phyloP scores from a whole-genome alignment of 2,797 vertebrate genomes.

The Hypotaenidia okinawae region DNA sequence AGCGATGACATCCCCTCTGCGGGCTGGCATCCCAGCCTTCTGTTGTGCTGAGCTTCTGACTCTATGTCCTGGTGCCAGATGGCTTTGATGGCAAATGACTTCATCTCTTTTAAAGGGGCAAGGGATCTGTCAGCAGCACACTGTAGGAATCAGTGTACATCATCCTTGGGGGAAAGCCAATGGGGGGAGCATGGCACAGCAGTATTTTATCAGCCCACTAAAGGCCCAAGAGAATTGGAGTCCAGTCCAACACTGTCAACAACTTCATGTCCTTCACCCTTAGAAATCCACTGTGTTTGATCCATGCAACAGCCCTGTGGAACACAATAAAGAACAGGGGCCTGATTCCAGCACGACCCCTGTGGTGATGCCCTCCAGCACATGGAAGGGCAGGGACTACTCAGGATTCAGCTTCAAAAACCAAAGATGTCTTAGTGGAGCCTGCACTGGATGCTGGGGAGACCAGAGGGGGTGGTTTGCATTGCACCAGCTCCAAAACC shows the following conservation, averaged over 20 bases:
- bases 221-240: background rate
- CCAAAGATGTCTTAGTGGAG: background rate
- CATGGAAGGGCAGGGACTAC: background rate
- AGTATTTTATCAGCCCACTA: background rate
- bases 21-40: conserved; percentile 77
- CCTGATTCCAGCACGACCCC: background rate
- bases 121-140: conserved; percentile 27
- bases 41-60: conserved; percentile 69
- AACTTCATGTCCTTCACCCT: background rate
- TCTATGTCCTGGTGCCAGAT: conserved; percentile 67
- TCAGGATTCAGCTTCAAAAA: fast-evolving
- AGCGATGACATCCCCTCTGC: conserved; percentile 66
- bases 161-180: conserved; percentile 5
- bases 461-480: background rate
- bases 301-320: background rate
- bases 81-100: conserved; percentile 69
- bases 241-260: background rate
- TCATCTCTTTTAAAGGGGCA: conserved; percentile 78
- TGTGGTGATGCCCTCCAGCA: background rate
- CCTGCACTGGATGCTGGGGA: background rate
- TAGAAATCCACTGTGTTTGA: background rate
- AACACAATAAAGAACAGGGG: background rate
- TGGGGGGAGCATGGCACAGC: background rate
- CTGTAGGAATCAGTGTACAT: conserved; percentile 8
- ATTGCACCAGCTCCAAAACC: background rate